Base-by-base conservation (phyloP, 2,888 invertebrate genomes). In the Belgica antarctica region DNA sequence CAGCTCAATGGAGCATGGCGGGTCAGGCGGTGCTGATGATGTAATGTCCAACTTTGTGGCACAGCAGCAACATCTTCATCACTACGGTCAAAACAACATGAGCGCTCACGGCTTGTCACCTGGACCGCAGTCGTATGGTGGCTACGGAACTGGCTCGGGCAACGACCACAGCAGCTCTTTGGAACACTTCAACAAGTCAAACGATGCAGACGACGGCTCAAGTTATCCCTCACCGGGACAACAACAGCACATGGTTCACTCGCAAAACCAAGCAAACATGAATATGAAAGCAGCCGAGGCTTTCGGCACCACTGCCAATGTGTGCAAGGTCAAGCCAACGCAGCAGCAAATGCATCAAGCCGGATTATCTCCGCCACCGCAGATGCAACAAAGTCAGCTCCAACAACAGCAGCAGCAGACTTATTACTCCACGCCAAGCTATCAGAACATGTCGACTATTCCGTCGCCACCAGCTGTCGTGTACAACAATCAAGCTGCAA, bases 391-490 rank as follows among this genome's bases (percentile, higher is more conserved):
- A 77, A 75, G 80, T 75, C 75, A 83, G 76, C 77, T 82, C 77
- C 77, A 81, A 77, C 76, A 84, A 74, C 83, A 80, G 76, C 83
- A 83, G 75, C 84, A 82, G 73, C 84, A 79, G 77, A 83, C 77
- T 7, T 79, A 78, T 75, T 92, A 90, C 79, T 87, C 86, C 81
- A 88, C 89, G 75, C 82, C 81, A 25, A 90, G 90, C 71, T 92
- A 89, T 75, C 89, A 90, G 69, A 86, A 87, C 62, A 87, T 93
- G 77, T 88, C 92, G 19, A 90, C 92, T 27, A 91, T 94, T 72
- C 93, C 94, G 31, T 93, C 92, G 69, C 93, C 94, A 17, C 89
- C 89, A 22, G 89, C 90, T 12, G 89, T 92, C 70, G 82, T 90
- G 71, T 92, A 89, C 76, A 91, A 92, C 78, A 89, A 91, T 28